These are phyloP conservation scores for Perodicticus potto DNA, from an alignment of 2,797 vertebrate genomes.

Conservation along the genomic window DNA sequence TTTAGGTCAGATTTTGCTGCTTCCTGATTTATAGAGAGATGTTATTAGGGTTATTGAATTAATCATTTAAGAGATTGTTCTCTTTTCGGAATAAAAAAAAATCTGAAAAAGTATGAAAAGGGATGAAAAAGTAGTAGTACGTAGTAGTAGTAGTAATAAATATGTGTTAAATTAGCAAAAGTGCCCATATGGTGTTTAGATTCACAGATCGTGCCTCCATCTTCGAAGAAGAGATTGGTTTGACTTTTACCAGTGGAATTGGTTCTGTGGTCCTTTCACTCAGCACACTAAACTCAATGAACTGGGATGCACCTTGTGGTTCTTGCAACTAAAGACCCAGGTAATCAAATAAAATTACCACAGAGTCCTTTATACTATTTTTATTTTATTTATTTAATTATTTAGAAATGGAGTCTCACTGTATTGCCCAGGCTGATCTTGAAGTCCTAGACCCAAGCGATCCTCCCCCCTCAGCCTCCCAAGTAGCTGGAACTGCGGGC, in stretches of 20 bases:
- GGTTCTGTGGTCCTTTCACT: not conserved
- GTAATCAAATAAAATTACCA: not conserved
- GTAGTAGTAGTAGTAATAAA: not conserved
- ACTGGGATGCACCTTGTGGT: not conserved
- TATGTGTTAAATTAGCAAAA: conserved; percentile 40
- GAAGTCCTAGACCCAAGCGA: not conserved
- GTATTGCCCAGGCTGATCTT: not conserved
- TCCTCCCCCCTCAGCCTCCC: not conserved
- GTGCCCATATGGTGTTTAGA: not conserved
- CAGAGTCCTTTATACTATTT: not conserved
- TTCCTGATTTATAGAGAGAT: not conserved
- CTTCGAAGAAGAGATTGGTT: conserved; percentile 1
- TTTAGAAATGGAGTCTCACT: not conserved
- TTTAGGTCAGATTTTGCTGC: not conserved
- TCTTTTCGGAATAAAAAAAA: conserved; percentile 38
- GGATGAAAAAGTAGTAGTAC: not conserved
- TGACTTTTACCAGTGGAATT: conserved; percentile 5
- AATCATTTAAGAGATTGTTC: not conserved
- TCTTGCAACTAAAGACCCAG: not conserved
- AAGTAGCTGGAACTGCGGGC: not conserved
- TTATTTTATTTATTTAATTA: not conserved
- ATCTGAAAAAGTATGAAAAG: not conserved
- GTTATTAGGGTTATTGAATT: not conserved
- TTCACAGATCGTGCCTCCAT: not conserved
- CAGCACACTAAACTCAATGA: not conserved